Conservation (phyloP, 1,140 invertebrate species). For the Nomia melanderi region DNA sequence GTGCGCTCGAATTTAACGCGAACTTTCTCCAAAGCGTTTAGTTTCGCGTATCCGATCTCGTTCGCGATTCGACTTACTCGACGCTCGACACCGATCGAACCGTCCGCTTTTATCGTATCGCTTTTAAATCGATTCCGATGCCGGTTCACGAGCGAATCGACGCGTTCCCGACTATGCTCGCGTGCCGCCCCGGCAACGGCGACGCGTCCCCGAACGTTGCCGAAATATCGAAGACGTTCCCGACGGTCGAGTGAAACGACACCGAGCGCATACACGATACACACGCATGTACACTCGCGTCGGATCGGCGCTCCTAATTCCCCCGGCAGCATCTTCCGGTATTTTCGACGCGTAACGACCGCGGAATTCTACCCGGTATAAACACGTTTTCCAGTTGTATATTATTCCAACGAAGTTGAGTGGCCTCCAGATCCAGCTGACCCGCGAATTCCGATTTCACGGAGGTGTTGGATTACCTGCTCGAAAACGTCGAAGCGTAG, state of each 20-base stretch:
- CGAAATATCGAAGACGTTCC: no score
- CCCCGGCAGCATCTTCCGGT: conserved; percentile 9
- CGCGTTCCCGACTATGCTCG: no score
- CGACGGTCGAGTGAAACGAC: not conserved
- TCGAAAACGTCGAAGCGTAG: no score
- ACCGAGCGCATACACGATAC: not conserved
- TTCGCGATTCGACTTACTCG: conserved; percentile 14
- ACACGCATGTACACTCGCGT: conserved; percentile 65
- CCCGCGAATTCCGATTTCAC: conserved; percentile 30
- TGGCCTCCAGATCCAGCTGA: conserved; percentile 55
- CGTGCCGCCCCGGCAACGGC: no score
- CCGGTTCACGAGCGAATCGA: no score
- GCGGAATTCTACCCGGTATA: conserved; percentile 55
- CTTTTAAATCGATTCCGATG: not conserved
- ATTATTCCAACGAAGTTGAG: conserved; percentile 65
- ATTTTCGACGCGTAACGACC: conserved; percentile 25
- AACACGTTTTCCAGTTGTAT: conserved; percentile 65
- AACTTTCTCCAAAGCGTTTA: conserved; percentile 27
- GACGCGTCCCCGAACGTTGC: no score
- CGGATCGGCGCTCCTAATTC: conserved; percentile 50
- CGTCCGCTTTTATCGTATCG: not conserved
- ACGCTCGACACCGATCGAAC: not conserved
- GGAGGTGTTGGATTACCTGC: no score
- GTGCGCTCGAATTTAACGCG: conserved; percentile 21
- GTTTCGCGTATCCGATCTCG: conserved; percentile 3